phyloP scores from a whole-genome alignment of 2,113 vertebrate genomes.

The Forbesichthys agassizii region DNA sequence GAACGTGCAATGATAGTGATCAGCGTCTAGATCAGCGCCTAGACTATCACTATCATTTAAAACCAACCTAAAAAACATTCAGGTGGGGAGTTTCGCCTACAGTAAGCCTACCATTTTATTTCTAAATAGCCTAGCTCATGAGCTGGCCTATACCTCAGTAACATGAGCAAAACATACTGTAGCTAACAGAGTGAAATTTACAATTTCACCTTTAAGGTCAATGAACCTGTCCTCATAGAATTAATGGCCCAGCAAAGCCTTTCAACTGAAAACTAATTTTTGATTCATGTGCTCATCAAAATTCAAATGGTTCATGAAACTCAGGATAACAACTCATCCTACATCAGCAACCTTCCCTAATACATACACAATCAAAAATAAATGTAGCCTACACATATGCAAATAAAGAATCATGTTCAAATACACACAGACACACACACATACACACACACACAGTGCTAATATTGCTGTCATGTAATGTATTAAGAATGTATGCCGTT shows the following conservation, averaged over 20 bases:
- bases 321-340: neutral
- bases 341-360: no score
- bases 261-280: neutral
- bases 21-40: neutral
- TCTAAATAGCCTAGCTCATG: neutral
- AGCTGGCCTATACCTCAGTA: neutral
- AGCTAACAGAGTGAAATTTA: neutral
- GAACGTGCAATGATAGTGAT: constrained; percentile 14
- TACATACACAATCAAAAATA: no score
- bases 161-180: neutral
- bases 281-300: no score
- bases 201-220: neutral
- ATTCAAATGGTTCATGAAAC: no score
- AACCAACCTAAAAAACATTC: neutral
- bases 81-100: neutral
- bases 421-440: no score
- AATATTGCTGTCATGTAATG: no score
- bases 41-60: constrained; percentile 8
- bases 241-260: neutral
- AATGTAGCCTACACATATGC: no score
- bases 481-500: neutral
- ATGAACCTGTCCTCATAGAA: neutral
- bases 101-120: neutral
- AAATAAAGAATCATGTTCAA: no score
- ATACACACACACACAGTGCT: no score